Evolutionary conservation across 2,888 invertebrate species (phyloP), one percentile per base, ranked within the genome.

Genomic region (Plagiodera versicolora): DNA sequence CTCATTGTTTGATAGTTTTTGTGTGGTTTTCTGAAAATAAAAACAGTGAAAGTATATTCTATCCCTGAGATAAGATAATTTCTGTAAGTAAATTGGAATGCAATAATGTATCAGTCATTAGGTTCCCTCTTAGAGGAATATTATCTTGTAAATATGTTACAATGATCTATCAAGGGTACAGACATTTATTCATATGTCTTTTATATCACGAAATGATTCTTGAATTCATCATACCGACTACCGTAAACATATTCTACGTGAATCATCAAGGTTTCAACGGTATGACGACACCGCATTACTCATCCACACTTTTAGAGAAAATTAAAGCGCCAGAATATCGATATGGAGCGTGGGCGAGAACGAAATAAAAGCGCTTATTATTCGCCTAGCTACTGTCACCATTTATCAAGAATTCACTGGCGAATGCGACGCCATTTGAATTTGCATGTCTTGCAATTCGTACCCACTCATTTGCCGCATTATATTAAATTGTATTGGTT

Each of bases 381-480:
- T 58, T 39, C 39, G 39, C 39, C 11, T 39, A 39, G 39, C 39
- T 39, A 61, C 62, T 53, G 62, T 63, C 61, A 53, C 56, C 60
- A 67, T 67, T 67, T 64, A 61, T 67, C 64, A 64, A 58, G 60
- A 54, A 62, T 57, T 58, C 58, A 56, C 56, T 58, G 24, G 62
- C 59, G 61, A 60, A 60, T 56, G 62, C 56, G 56, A 57, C 50
- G 59, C 61, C 55, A 59, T 65, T 66, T 59, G 61, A 60, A 57
- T 61, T 66, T 66, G 61, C 58, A 59, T 57, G 60, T 50, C 61
- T 66, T 61, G 63, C 61, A 61, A 63, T 63, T 63, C 61, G 56
- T 61, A 58, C 63, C 63, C 57, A 63, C 66, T 66, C 63, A 56
- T 63, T 66, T 63, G 63, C 63, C 63, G 57, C 58, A 58, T 63